Evolutionary conservation across 2,888 invertebrate species (phyloP), one percentile per base, ranked within the genome.

Genomic region (Drosophila phalerata): DNA sequence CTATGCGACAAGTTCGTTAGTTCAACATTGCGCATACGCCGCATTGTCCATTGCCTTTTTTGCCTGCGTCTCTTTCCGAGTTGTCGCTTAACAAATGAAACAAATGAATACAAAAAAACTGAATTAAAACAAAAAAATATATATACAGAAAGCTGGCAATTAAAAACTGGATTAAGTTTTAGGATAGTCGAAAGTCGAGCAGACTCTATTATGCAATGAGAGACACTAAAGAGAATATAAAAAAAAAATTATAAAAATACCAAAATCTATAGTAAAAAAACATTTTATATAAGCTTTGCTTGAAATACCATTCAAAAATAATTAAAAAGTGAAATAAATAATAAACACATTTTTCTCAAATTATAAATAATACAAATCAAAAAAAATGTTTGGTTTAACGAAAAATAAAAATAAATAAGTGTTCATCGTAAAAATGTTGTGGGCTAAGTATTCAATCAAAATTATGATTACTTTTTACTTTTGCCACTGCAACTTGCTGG

Each of bases 21-120:
- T 8, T 19, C 9, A 28, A 49, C 63, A 75, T 77, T 85, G 78
- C 88, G 71, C 62, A 88, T 75, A 82, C 73, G 80, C 71, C 71
- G 28, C 68, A 68, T 32, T 56, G 55, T 43, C 55, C 32, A n/a
- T 19, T n/a, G 19, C 13, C 9, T n/a, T n/a, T 13, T 13, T 5
- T 37, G 37, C n/a, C 38, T 17, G 15, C 32, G 17, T 11, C 5
- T 17, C 28, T 11, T 67, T 52, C 42, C 25, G 17, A 45, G 19
- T n/a, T 19, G 30, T n/a, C 10, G 25, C 22, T 30, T 10, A 37
- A 19, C 40, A 40, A 40, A 30, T 17, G 28, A 42, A 42, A 22
- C 37, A 45, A 61, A 43, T 17, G 4, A 19, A 48, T 30, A 30
- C 5, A 28, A 30, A 22, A 43, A n/a, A 17, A 17, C 10, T 6